These are phyloP conservation scores for mouse (Mus musculus) DNA, from an alignment of 2,113 vertebrate species.

Conservation along the genomic window DNA sequence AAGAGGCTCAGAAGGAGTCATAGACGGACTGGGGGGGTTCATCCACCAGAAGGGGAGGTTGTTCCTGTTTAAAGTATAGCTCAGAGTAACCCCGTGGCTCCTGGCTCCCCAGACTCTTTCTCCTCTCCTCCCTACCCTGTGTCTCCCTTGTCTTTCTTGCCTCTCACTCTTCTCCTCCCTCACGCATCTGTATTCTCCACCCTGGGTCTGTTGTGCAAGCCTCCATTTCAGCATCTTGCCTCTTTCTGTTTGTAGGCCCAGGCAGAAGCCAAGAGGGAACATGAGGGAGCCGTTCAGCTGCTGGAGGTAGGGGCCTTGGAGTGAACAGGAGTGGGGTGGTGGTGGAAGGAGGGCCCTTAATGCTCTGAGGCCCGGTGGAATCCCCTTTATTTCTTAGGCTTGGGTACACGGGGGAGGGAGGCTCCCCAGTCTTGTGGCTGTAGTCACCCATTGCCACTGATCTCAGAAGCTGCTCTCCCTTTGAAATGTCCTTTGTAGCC, in stretches of 20 bases:
- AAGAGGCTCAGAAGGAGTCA: not conserved
- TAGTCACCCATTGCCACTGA: not conserved
- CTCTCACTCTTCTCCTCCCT: too few species aligned
- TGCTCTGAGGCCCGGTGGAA: not conserved
- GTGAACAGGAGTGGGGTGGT: too few species aligned
- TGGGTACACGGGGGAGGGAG: not conserved
- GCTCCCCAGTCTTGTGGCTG: not conserved
- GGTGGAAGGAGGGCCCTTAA: not conserved
- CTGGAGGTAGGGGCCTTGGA: slow-evolving; percentile 92
- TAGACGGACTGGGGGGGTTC: not conserved
- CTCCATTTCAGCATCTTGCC: not conserved
- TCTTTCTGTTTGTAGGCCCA: slow-evolving; percentile 90
- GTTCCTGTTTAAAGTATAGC: not conserved
- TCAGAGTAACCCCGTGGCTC: not conserved
- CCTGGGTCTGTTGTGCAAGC: not conserved
- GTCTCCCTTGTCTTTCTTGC: too few species aligned
- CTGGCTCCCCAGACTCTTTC: not conserved
- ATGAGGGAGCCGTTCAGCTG: slow-evolving; percentile 97
- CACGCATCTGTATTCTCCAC: not conserved
- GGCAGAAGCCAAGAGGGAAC: slow-evolving; percentile 95
- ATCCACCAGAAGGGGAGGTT: too few species aligned
- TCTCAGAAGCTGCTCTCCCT: not conserved
- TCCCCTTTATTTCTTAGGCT: not conserved
- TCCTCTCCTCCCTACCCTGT: not conserved
- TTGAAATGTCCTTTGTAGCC: not conserved